Evolutionary conservation across 2,797 vertebrate genomes (phyloP).

Genomic region (Muscicapa comitata): DNA sequence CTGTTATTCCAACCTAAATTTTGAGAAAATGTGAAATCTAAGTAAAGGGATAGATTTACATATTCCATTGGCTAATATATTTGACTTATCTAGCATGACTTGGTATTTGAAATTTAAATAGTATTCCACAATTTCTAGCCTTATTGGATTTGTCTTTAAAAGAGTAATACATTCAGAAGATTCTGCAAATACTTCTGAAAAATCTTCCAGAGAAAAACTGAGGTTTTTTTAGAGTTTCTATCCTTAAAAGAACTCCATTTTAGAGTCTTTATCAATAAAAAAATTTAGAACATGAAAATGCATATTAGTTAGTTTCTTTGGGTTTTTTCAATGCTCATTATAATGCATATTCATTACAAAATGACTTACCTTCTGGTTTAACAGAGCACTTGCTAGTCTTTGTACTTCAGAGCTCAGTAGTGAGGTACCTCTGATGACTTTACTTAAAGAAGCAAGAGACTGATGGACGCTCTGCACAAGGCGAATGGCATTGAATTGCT

Average conservation of each 20-base stretch:
- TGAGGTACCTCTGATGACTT: slow-evolving; percentile 92
- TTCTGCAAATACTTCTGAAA: neutral
- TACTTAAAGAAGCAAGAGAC: slow-evolving; percentile 94
- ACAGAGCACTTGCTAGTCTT: slow-evolving; percentile 86
- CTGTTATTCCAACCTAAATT: neutral
- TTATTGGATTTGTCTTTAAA: neutral
- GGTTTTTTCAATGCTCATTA: neutral
- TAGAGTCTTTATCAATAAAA: neutral
- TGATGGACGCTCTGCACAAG: slow-evolving; percentile 93
- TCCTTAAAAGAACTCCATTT: neutral
- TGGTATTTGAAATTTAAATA: neutral
- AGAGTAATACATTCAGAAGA: neutral
- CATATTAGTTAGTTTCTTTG: neutral
- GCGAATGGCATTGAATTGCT: slow-evolving; percentile 89
- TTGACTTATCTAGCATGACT: neutral
- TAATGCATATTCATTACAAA: neutral
- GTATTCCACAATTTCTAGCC: neutral
- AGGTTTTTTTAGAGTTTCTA: neutral
- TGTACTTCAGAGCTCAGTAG: slow-evolving; percentile 89
- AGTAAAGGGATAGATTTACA: neutral
- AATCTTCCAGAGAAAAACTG: neutral
- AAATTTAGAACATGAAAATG: neutral
- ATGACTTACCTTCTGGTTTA: slow-evolving; percentile 90
- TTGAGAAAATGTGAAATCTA: neutral
- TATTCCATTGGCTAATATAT: neutral